A percentile compares a stretch with the other conserved stretches of the same genome.
These are phyloP conservation scores for Pygocentrus nattereri DNA, from an alignment of 2,797 vertebrate genomes.

Conservation along the genomic window DNA sequence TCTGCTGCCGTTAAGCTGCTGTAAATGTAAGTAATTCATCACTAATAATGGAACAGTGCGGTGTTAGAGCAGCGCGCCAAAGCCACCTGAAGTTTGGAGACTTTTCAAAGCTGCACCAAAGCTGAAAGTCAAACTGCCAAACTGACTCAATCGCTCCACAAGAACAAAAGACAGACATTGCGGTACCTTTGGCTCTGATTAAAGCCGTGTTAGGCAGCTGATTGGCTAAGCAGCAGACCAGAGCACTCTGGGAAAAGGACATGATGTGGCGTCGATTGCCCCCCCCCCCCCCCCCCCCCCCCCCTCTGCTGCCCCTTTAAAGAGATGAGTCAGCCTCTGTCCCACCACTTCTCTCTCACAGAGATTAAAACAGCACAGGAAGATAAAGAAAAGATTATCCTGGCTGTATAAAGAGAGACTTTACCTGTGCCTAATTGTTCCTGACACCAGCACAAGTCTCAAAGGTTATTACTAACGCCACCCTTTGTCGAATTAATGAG, in stretches of 20 bases:
- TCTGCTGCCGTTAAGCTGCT: no score
- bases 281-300: constrained; percentile 45
- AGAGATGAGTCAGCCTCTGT: constrained; percentile 36
- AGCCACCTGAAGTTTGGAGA: not conserved
- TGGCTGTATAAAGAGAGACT: constrained; percentile 58
- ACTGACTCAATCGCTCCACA: not conserved
- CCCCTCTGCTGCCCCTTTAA: constrained; percentile 35
- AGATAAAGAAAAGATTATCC: constrained; percentile 63
- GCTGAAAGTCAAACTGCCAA: constrained; percentile 5
- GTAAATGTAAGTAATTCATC: no score
- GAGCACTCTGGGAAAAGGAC: not conserved
- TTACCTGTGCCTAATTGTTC: constrained; percentile 58
- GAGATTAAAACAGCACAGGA: constrained; percentile 28
- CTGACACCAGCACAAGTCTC: constrained; percentile 42
- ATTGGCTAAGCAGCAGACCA: not conserved
- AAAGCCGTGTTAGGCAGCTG: not conserved
- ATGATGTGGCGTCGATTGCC: constrained; percentile 19
- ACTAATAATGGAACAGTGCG: no score
- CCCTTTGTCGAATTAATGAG: constrained; percentile 53
- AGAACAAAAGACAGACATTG: not conserved
- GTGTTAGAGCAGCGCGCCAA: not conserved
- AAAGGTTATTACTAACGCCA: constrained; percentile 56
- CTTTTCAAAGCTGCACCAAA: not conserved
- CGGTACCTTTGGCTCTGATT: not conserved
- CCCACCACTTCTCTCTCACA: constrained; percentile 53